A percentile compares a stretch with the other conserved stretches of the same genome.
These are phyloP conservation scores for Drosophila fulvimacula DNA, from an alignment of 2,888 invertebrate species.

Conservation along the genomic window DNA sequence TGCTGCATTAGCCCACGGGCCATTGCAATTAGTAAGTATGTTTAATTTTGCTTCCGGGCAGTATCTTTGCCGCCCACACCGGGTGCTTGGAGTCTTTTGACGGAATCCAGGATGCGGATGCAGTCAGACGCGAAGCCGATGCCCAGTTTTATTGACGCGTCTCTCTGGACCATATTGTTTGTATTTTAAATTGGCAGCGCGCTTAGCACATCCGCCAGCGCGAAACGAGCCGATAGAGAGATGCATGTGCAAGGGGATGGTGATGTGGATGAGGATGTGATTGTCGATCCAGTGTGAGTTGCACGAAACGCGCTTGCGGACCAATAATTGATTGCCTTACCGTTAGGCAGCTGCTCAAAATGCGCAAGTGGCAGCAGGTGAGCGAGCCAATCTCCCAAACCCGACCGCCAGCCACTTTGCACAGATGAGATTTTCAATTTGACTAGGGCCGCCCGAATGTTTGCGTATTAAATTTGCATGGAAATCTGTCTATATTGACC, in stretches of 20 bases:
- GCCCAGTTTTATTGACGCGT: conserved; percentile 40
- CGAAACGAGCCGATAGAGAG: conserved; percentile 20
- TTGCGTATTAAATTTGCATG: conserved; percentile 85
- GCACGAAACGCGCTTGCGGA: conserved; percentile 52
- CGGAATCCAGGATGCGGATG: conserved; percentile 81
- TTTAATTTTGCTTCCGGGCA: not conserved
- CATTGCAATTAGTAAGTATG: conserved; percentile 45
- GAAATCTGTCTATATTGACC: conserved; percentile 85
- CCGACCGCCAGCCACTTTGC: conserved; percentile 68
- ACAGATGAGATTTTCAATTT: conserved; percentile 85
- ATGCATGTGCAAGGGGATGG: conserved; percentile 8
- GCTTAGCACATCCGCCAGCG: conserved; percentile 77
- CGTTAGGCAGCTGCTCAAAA: conserved; percentile 76
- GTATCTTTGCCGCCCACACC: not conserved
- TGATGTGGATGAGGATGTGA: conserved; percentile 12
- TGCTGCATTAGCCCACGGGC: conserved; percentile 63
- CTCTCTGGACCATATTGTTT: conserved; percentile 70
- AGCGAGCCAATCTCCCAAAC: conserved; percentile 19
- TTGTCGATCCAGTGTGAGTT: conserved; percentile 36
- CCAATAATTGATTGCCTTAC: conserved; percentile 81
- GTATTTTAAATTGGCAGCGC: conserved; percentile 78
- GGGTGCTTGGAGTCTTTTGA: conserved; percentile 16
- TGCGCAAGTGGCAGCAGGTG: conserved; percentile 65
- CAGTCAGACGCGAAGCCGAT: conserved; percentile 61
- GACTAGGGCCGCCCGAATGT: conserved; percentile 80